Conservation (phyloP, 2,113 vertebrate species). For the Cairina moschata region DNA sequence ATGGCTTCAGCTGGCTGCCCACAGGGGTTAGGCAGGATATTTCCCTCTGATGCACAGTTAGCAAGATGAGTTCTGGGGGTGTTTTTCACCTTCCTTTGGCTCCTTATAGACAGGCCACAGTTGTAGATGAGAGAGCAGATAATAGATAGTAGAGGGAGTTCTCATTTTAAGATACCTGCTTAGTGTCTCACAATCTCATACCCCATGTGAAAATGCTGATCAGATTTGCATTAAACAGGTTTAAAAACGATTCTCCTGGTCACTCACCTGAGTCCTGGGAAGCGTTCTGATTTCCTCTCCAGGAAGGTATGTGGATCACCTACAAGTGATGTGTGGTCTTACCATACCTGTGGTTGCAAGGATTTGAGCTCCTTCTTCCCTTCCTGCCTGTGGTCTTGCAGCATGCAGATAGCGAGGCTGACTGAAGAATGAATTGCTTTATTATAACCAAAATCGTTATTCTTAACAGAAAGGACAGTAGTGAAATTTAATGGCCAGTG, state of each 20-base stretch:
- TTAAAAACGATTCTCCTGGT: not conserved
- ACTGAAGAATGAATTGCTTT: not conserved
- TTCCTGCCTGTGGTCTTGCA: not conserved
- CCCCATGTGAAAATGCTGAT: not conserved
- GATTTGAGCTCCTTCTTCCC: not conserved
- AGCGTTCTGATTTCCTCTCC: not conserved
- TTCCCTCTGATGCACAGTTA: not conserved
- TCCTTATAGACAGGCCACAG: not conserved
- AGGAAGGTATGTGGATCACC: not conserved
- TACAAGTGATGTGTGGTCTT: not conserved
- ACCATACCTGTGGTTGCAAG: slow-evolving; percentile 7
- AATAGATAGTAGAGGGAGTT: not conserved
- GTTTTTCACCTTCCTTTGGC: not conserved
- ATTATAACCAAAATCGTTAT: not conserved
- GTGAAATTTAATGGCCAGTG: not conserved
- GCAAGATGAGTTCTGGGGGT: not conserved
- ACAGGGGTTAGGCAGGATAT: not conserved
- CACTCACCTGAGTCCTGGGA: not conserved
- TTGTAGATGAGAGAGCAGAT: not conserved
- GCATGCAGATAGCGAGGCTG: not conserved
- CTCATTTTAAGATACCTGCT: not conserved
- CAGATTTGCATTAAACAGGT: not conserved
- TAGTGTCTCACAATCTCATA: not conserved
- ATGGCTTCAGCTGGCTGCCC: not conserved
- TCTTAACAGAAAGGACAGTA: not conserved